Evolutionary conservation across 2,888 invertebrate genomes (phyloP).

Genomic region (Melanchra persicariae): DNA sequence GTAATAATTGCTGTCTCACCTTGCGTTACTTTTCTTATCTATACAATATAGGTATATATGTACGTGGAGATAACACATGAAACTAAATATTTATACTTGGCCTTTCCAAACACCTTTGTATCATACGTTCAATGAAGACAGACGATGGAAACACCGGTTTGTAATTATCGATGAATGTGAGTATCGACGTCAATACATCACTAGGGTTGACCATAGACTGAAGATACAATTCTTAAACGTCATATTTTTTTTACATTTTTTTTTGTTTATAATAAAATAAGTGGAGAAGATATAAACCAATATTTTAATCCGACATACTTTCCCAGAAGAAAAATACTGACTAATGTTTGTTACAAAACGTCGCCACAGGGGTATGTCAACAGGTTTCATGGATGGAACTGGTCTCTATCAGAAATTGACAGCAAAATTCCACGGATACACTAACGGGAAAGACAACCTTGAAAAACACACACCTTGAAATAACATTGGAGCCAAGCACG

Average conservation of each 20-base stretch:
- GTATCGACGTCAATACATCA: constrained; percentile 27
- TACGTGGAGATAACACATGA: constrained; percentile 55
- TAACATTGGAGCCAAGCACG: constrained; percentile 42
- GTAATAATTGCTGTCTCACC: constrained; percentile 59
- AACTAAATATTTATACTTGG: constrained; percentile 61
- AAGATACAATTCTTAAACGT: neutral
- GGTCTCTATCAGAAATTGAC: neutral
- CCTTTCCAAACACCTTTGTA: constrained; percentile 55
- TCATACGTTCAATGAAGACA: constrained; percentile 45
- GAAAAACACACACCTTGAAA: constrained; percentile 34
- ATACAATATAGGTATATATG: constrained; percentile 41
- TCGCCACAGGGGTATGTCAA: neutral
- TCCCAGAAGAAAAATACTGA: constrained; percentile 7
- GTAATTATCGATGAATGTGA: constrained; percentile 47
- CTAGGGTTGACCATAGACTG: constrained; percentile 39
- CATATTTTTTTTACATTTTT: no score
- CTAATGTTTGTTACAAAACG: constrained; percentile 1
- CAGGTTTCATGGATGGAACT: neutral
- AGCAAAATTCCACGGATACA: neutral
- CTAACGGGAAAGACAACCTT: constrained; percentile 11
- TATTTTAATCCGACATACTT: neutral
- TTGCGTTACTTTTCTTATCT: constrained; percentile 56
- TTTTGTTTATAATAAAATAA: no score
- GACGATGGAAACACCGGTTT: constrained; percentile 35
- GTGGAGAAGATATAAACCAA: no score